A percentile compares a stretch with the other conserved stretches of the same genome.
phyloP scores from a whole-genome alignment of 2,113 vertebrate genomes.

The Aldabrachelys gigantea region DNA sequence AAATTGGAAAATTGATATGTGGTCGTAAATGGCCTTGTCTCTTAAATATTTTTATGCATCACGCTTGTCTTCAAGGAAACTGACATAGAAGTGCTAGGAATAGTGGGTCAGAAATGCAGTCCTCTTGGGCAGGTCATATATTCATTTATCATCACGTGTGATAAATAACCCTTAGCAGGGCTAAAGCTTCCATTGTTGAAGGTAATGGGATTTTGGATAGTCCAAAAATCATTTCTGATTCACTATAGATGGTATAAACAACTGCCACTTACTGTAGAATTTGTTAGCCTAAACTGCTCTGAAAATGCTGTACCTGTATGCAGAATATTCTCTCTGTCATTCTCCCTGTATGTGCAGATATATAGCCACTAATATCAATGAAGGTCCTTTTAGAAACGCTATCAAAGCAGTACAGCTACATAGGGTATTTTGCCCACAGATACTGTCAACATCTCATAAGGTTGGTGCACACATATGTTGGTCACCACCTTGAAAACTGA shows the following conservation, averaged over 20 bases:
- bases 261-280: no score
- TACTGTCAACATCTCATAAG: background rate
- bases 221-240: no score
- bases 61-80: no score
- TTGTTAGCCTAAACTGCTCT: background rate
- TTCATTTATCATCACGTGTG: background rate
- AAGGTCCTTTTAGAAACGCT: background rate
- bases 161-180: background rate
- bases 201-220: no score
- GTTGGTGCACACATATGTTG: accelerated
- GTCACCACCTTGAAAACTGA: background rate
- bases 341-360: background rate
- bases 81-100: no score
- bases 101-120: background rate
- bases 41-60: no score
- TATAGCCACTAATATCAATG: background rate
- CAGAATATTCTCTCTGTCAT: background rate
- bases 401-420: background rate
- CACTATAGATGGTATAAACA: no score
- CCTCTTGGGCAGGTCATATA: background rate
- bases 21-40: no score
- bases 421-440: background rate
- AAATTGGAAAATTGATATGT: no score
- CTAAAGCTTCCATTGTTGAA: background rate
- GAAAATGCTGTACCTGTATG: background rate